Conservation (phyloP, 1,140 invertebrate genomes). For the Drepana arcuata region DNA sequence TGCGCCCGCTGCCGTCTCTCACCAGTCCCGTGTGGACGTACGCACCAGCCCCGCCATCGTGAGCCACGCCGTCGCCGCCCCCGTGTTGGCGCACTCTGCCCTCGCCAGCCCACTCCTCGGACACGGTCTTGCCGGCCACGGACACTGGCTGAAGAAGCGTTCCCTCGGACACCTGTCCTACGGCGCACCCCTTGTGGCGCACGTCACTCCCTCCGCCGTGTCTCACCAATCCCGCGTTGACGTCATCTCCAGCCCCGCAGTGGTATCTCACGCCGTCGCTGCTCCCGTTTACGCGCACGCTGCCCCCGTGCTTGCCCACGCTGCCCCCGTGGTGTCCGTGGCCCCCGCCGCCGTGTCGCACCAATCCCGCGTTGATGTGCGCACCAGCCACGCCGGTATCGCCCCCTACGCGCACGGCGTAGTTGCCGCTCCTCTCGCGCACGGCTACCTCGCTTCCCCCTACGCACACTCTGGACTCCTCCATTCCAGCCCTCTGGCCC, state of each 20-base stretch:
- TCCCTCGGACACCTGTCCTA: constrained; percentile 23
- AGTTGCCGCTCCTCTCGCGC: constrained; percentile 17
- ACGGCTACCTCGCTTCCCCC: constrained; percentile 18
- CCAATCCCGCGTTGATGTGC: constrained; percentile 45
- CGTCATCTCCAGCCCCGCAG: constrained; percentile 34
- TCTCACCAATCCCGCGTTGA: constrained; percentile 44
- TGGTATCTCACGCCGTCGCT: constrained; percentile 26
- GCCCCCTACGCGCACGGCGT: constrained; percentile 18
- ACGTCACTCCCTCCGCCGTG: constrained; percentile 29
- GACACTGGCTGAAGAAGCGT: constrained; percentile 28
- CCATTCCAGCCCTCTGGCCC: constrained; percentile 19
- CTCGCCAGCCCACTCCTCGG: constrained; percentile 17
- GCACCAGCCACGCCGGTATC: constrained; percentile 31
- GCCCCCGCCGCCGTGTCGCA: constrained; percentile 42
- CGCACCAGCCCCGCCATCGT: constrained; percentile 40
- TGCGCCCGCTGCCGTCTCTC: constrained; percentile 42
- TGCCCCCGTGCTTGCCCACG: constrained; percentile 13
- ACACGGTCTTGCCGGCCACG: too few relatives aligned
- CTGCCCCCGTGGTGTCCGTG: constrained; percentile 14
- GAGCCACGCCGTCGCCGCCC: constrained; percentile 16
- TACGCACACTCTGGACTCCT: constrained; percentile 21
- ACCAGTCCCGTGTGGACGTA: constrained; percentile 50
- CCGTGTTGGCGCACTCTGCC: constrained; percentile 12
- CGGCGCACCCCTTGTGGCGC: constrained; percentile 21
- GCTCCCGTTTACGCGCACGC: constrained; percentile 31